Percentiles rank a stretch among this genome's conserved stretches.
phyloP scores from a whole-genome alignment of 2,888 invertebrate genomes.

The Nomada flava region DNA sequence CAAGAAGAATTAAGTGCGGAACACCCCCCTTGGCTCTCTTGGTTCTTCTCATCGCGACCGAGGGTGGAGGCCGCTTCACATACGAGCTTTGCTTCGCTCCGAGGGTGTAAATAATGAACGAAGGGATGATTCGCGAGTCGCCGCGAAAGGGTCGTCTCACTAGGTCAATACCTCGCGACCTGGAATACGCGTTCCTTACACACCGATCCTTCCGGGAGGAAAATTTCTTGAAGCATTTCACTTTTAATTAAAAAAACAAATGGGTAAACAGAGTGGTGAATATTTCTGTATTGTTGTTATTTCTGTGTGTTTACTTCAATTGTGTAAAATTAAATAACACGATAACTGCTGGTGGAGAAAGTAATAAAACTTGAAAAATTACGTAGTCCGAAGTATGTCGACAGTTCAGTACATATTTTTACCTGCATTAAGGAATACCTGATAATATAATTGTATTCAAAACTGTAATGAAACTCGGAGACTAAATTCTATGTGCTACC shows the following conservation, averaged over 20 bases:
- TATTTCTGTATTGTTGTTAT: neutral
- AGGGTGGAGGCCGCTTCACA: conserved; percentile 71
- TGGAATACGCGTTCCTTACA: conserved; percentile 48
- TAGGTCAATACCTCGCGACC: conserved; percentile 79
- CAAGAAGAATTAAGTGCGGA: conserved; percentile 73
- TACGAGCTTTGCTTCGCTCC: conserved; percentile 64
- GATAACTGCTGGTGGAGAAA: too few species aligned
- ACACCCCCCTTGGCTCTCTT: conserved; percentile 44
- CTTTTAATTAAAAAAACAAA: neutral
- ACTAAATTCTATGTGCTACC: too few species aligned
- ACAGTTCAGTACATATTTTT: too few species aligned
- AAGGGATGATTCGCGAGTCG: conserved; percentile 75
- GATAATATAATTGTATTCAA: too few species aligned
- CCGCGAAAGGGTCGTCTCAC: conserved; percentile 72
- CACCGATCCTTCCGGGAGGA: conserved; percentile 33
- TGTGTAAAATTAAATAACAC: too few species aligned
- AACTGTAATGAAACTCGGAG: too few species aligned
- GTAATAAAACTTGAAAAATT: too few species aligned
- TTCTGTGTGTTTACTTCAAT: neutral
- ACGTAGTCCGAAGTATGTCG: too few species aligned
- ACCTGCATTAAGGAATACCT: too few species aligned
- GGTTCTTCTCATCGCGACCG: conserved; percentile 49
- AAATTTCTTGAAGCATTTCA: neutral
- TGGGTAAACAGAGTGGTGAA: neutral
- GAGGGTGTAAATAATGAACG: conserved; percentile 82